Base-by-base conservation (phyloP, 2,888 invertebrate species). In the Agrotis exclamationis region DNA sequence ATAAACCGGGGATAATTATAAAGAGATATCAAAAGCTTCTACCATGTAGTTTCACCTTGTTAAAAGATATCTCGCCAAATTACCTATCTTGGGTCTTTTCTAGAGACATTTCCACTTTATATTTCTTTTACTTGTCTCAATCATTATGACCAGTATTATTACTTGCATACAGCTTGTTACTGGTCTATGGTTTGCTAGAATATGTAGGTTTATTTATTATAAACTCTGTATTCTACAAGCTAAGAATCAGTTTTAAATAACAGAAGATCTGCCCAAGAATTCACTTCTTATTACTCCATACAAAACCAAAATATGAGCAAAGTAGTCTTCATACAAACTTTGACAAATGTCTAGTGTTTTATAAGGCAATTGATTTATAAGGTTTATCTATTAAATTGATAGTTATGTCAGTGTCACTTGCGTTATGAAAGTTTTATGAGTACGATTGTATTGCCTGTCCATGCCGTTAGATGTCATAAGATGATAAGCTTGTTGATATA, bases 381-480 rank as follows among this genome's bases (percentile, higher is more conserved):
- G 57, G 7, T 51, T 73, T 65, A 76, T 83, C 76, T 70, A 69
- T 66, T 62, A 67, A 72, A 76, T 80, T 76, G 80, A 80, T 80
- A 58, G 80, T 65, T 63, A 57, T 69, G 65, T 80, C 79, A 79
- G 82, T 82, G 79, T 82, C 79, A 73, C 68, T 79, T 78, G 72
- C 82, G 53, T 59, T 80, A 79, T 75, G 75, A 76, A 69, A 76
- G 76, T 83, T 80, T 80, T 80, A 83, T 71, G 65, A 66, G 80
- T 59, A 75, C 71, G 74, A 79, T 79, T 82, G 80, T 80, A 68
- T 70, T 56, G 75, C 58, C 58, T 57, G 68, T 68, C 70, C 68
- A 16, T 79, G 60, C 63, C 70, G 65, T 75, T 71, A 83, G 80
- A 80, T 83, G 71, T 80, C 83, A 66, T 67, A 64, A 20, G 57